phyloP scores from a whole-genome alignment of 2,113 vertebrate species.

The Vimba vimba region DNA sequence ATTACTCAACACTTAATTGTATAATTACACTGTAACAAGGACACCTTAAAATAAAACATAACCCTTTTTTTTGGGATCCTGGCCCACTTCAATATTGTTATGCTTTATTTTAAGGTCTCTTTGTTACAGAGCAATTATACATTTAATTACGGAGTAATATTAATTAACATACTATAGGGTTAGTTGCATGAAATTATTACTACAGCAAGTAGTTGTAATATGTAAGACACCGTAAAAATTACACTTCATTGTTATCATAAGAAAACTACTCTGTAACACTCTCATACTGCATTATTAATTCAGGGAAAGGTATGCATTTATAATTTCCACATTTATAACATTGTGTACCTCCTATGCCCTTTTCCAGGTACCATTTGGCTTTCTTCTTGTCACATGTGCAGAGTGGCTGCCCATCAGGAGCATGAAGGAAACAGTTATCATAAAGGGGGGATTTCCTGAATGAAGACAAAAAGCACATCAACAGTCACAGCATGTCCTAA shows the following conservation, averaged over 20 bases:
- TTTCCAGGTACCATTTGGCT: conserved; percentile 97
- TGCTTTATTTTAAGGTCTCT: no score
- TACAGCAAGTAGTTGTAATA: no score
- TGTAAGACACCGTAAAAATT: no score
- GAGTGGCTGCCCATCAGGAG: conserved; percentile 94
- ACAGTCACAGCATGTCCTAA: background rate
- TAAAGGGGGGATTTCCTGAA: conserved; percentile 94
- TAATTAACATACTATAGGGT: no score
- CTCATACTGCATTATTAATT: no score
- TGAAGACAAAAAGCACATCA: conserved; percentile 30
- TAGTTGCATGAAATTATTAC: no score
- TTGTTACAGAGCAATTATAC: no score
- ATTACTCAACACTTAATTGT: no score
- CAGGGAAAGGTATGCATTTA: background rate
- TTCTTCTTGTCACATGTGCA: conserved; percentile 98
- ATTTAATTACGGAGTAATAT: no score
- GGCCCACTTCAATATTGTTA: background rate
- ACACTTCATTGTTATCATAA: background rate
- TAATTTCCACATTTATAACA: background rate
- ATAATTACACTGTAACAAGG: no score
- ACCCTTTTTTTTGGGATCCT: background rate
- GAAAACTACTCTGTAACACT: background rate
- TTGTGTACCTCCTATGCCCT: conserved; percentile 91
- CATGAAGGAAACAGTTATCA: conserved; percentile 97
- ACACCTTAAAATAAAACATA: no score